Evolutionary conservation across 2,888 invertebrate genomes (phyloP), one percentile per base, ranked within the genome.

Genomic region (Caenorhabditis parvicauda): DNA sequence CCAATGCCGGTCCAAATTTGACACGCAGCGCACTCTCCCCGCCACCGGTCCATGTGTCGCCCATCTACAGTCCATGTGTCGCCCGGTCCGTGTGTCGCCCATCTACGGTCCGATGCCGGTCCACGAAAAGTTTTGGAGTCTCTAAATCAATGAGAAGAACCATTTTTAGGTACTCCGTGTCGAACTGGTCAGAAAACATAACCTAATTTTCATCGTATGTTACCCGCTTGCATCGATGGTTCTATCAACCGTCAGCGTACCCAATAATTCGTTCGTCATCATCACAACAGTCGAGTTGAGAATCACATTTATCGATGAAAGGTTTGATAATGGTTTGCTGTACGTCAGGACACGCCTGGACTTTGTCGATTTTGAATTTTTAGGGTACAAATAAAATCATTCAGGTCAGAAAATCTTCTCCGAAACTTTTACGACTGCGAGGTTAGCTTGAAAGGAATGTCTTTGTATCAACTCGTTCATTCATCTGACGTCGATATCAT

Each of bases 221-320:
- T 59, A 56, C 32, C 67, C 67, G 7, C 50, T 68, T 46, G 64
- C 64, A 0, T 59, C 67, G 2, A 57, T 64, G 6, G 61, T 68
- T 25, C 35, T 68, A 14, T 68, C 67, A 3, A 68, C 67, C 7
- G 55, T 68, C 12, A 54, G 62, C 35, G 55, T 68, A 14, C 54
- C 56, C 6, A 54, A 42, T 19, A 43, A 62, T 37, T 59, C 56
- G n/a, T 68, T 68, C 35, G 64, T 68, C 6, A 57, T 68, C 25
- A 68, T 62, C 22, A 54, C 61, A 17, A 43, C 57, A 0, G 48
- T 68, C 3, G 67, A 68, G 46, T 41, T 68, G 3, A 37, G 38
- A 1, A 50, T 68, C n/a, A 52, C 49, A 6, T 62, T 41, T 54
- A 59, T 62, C 12, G 67, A 68, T 60, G 67, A 68, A 28, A 54